Evolutionary conservation across 2,888 invertebrate genomes (phyloP).

Genomic region (Eilema depressum): DNA sequence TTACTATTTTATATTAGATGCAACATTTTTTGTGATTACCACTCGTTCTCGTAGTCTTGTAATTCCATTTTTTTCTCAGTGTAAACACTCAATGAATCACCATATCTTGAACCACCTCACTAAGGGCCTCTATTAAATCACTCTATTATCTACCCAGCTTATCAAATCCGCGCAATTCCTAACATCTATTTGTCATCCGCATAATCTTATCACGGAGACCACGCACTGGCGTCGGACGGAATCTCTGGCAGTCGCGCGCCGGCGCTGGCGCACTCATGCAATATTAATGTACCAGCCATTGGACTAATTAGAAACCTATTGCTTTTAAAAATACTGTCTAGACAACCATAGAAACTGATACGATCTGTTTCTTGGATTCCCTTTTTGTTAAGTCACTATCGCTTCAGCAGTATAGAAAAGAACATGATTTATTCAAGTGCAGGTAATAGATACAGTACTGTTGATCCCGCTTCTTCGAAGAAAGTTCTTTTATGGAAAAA

Average conservation of each 20-base stretch:
- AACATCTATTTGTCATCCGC: constrained; percentile 21
- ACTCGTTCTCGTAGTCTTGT: no score
- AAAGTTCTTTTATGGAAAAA: background rate
- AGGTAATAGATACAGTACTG: background rate
- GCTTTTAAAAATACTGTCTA: constrained; percentile 54
- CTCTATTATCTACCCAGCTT: background rate
- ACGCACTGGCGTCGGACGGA: constrained; percentile 5
- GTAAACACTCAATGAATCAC: background rate
- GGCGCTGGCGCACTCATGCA: constrained; percentile 76
- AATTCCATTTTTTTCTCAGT: no score
- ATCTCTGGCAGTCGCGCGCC: constrained; percentile 58
- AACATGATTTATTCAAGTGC: background rate
- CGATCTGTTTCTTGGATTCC: constrained; percentile 36
- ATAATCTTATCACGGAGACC: constrained; percentile 16
- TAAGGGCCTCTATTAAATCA: background rate
- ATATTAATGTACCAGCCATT: constrained; percentile 72
- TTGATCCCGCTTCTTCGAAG: background rate
- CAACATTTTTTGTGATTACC: no score
- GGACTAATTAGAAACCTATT: constrained; percentile 69
- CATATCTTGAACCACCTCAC: background rate
- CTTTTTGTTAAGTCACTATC: constrained; percentile 15
- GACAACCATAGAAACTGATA: constrained; percentile 50
- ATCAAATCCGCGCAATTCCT: constrained; percentile 3
- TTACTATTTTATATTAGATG: no score
- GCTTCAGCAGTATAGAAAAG: constrained; percentile 17